A percentile compares a stretch with the other conserved stretches of the same genome.
Conservation (phyloP, 2,888 invertebrate genomes). For the Agonopterix heracliana region DNA sequence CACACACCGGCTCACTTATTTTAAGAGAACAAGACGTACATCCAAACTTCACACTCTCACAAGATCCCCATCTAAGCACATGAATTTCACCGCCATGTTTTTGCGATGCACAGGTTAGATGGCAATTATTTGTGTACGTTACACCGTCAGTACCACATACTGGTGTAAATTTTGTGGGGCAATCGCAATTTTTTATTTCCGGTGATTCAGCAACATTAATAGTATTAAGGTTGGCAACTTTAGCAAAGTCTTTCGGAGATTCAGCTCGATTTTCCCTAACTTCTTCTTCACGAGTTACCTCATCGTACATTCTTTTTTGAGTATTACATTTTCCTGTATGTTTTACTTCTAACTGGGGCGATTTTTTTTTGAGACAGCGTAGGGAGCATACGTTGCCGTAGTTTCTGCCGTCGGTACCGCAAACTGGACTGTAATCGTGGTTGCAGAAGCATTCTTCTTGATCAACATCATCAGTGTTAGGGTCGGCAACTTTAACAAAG, state of each 20-base stretch:
- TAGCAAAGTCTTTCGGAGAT: not conserved
- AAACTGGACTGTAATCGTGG: slow-evolving; percentile 25
- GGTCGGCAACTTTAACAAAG: no score
- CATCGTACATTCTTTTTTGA: slow-evolving; percentile 10
- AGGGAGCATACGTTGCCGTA: slow-evolving; percentile 32
- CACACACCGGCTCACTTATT: slow-evolving; percentile 77
- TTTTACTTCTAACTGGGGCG: not conserved
- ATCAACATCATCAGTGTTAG: no score
- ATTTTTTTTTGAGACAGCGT: slow-evolving; percentile 16
- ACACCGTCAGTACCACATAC: slow-evolving; percentile 35
- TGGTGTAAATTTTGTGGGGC: slow-evolving; percentile 23
- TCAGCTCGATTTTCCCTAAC: slow-evolving; percentile 9
- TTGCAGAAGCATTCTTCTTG: slow-evolving; percentile 22
- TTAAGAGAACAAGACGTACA: slow-evolving; percentile 15
- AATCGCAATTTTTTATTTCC: slow-evolving; percentile 16
- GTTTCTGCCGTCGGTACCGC: slow-evolving; percentile 32
- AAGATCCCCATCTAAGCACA: no score
- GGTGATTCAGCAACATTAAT: slow-evolving; percentile 3
- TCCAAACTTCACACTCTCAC: not conserved
- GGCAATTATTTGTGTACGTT: slow-evolving; percentile 33
- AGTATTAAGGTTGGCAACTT: no score
- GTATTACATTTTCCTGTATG: not conserved
- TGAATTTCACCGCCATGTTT: no score
- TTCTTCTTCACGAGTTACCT: not conserved
- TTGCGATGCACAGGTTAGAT: slow-evolving; percentile 24